Evolutionary conservation across 1,140 invertebrate species (phyloP), one percentile per base, ranked within the genome.

Genomic region (Drosophila nannoptera): DNA sequence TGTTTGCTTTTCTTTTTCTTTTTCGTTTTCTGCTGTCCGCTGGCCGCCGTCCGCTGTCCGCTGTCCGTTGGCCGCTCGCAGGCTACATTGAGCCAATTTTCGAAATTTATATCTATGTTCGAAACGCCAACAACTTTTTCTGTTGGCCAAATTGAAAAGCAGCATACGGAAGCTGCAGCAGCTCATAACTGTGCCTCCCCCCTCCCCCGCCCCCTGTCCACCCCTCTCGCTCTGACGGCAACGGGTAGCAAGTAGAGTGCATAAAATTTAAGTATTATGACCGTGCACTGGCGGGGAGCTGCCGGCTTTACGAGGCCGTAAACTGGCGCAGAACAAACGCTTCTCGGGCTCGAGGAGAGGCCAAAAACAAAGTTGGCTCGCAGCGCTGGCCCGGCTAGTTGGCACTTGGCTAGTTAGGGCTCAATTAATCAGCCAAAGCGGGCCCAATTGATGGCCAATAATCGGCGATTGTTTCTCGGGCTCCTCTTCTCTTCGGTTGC

Each of bases 211-310:
- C 7, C 11, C 29, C n/a, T 40, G 36, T 16, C 22, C n/a, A 5
- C 29, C 3, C 8, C 2, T 5, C 9, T 6, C 7, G 5, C 7
- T 76, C 84, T 83, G 84, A 73, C 76, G 80, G 80, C 14, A 14
- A 31, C 49, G 43, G 29, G 60, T 64, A 65, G 46, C 68, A 45
- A 54, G 49, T 60, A 55, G 45, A 81, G 69, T 84, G 69, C 81
- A 83, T 83, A 83, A 84, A 83, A 84, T 76, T 83, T 84, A 73
- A 83, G 78, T 83, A 76, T 83, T 83, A 83, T 83, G 80, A 76
- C 59, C 62, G 54, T 78, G 65, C 69, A 71, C 67, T 70, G 71
- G 11, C 38, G 35, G 29, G 53, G 33, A 65, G 64, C 49, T 69
- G 54, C 54, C 49, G 54, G 58, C 61, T 83, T 75, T 78, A 84